Base-by-base conservation (phyloP, 1,140 invertebrate genomes). In the Oryctes rhinoceros region DNA sequence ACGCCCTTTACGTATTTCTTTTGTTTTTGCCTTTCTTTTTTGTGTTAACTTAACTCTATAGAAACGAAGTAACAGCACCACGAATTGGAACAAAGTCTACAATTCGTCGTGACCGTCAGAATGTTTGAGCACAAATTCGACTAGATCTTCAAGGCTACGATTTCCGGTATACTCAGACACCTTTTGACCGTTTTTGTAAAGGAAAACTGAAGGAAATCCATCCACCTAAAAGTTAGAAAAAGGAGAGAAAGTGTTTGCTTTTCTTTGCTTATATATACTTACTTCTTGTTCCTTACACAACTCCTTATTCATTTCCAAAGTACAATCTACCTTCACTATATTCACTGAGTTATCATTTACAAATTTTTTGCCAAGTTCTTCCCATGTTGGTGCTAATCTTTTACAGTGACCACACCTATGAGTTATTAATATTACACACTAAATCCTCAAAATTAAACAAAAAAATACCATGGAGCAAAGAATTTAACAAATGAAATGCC, bases 281-380 rank as follows among this genome's bases (percentile, higher is more conserved):
- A 81, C 92, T 84, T 92, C 90, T 86, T 94, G 89, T 59, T 92
- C 88, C 78, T 89, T 90, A 85, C 94, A 95, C 9, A 95, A 86
- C n/a, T 90, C 86, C 82, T 91, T 91, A 83, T 90, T 91, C 0
- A 84, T 85, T 37, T 92, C 88, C 13, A 90, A 79, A 0, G 92
- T 94, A 85, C 94, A 95, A 84, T 95, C 94, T 9, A 95, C 91
- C 87, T 94, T 92, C 3, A 91, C 91, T 80, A 95, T 93, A 79
- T 92, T 89, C 37, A 94, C 88, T 79, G 89, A 82, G 3, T 87
- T 81, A 30, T 89, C 88, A 1, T 84, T 84, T 15, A 90, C 84
- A 84, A 92, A 92, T 82, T 94, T 93, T 15, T 90, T 90, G 0
- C 91, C 93, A 7, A 95, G 84, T 78, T 94, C 90, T 79, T 94